Evolutionary conservation across 92 coral and sea anemone genomes (phyloP).

Genomic region (Umimayanthus chanpuru): DNA sequence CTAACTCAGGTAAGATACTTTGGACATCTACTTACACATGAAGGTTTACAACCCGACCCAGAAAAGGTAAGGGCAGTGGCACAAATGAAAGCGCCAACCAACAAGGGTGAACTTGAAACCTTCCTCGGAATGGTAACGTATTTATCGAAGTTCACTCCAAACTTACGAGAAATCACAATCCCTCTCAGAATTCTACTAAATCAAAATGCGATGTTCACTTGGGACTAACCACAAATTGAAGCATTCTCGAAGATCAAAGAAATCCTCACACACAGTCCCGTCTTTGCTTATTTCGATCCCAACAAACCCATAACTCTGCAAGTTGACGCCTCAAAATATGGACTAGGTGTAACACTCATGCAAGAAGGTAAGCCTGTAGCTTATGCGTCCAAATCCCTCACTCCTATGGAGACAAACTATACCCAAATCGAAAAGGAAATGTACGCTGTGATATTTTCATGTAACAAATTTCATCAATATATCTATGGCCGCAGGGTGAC

Average conservation of each 20-base stretch:
- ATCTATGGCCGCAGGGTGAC: background rate
- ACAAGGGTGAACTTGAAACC: slow-evolving; percentile 1
- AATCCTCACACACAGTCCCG: background rate
- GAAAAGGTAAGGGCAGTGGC: slow-evolving; percentile 30
- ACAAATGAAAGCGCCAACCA: slow-evolving; percentile 12
- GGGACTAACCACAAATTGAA: background rate
- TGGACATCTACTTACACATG: too few relatives aligned
- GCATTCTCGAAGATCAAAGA: background rate
- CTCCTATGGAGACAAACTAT: slow-evolving; percentile 8
- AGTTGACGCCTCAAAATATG: background rate
- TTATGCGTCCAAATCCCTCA: slow-evolving; percentile 10
- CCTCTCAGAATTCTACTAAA: background rate
- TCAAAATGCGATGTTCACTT: background rate
- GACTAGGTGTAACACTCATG: slow-evolving; percentile 20
- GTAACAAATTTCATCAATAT: background rate
- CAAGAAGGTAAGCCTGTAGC: slow-evolving; percentile 28
- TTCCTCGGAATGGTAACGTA: slow-evolving; percentile 19
- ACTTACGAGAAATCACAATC: slow-evolving; percentile 2
- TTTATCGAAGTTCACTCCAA: slow-evolving; percentile 6
- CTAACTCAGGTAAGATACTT: slow-evolving; percentile 5
- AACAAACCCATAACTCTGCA: background rate
- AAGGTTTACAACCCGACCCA: slow-evolving; percentile 1
- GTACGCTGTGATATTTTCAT: background rate
- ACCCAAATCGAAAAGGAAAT: slow-evolving; percentile 31
- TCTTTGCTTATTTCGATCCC: background rate